Percentiles rank a stretch among this genome's conserved stretches.
Evolutionary conservation across 1,140 invertebrate genomes (phyloP).

Genomic region (Trigoniulus corallinus): DNA sequence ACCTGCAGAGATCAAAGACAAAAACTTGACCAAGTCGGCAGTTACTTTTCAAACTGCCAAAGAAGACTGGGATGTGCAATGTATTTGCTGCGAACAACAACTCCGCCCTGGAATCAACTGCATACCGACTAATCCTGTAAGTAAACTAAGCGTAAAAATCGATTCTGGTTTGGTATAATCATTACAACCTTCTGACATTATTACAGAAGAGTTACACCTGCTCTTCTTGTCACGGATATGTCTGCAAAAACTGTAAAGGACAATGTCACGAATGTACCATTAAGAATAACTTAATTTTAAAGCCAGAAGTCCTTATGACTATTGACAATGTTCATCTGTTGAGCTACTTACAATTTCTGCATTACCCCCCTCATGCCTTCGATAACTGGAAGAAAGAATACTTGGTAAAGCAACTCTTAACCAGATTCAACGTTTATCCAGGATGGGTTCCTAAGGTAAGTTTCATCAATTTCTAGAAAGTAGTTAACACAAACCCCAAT

Average conservation of each 20-base stretch:
- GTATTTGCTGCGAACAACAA: not conserved
- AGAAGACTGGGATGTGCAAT: too few species aligned
- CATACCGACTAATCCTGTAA: not conserved
- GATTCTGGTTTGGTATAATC: too few species aligned
- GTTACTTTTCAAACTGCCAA: too few species aligned
- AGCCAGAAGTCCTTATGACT: not conserved
- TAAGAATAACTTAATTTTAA: not conserved
- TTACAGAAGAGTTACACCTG: not conserved
- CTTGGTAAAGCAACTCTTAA: not conserved
- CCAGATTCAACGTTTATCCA: not conserved
- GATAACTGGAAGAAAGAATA: not conserved
- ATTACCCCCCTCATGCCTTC: not conserved
- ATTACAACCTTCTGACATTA: too few species aligned
- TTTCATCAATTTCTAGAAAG: too few species aligned
- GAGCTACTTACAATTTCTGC: not conserved
- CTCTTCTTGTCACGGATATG: not conserved
- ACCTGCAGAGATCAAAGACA: conserved; percentile 32
- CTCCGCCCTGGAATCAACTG: not conserved
- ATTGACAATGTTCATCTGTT: not conserved
- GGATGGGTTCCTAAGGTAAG: not conserved
- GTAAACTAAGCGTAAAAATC: not conserved
- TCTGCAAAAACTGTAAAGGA: not conserved
- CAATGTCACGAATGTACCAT: not conserved
- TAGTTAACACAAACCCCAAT: too few species aligned
- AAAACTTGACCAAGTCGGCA: not conserved